phyloP scores from a whole-genome alignment of 2,113 vertebrate species.

The Capra hircus region DNA sequence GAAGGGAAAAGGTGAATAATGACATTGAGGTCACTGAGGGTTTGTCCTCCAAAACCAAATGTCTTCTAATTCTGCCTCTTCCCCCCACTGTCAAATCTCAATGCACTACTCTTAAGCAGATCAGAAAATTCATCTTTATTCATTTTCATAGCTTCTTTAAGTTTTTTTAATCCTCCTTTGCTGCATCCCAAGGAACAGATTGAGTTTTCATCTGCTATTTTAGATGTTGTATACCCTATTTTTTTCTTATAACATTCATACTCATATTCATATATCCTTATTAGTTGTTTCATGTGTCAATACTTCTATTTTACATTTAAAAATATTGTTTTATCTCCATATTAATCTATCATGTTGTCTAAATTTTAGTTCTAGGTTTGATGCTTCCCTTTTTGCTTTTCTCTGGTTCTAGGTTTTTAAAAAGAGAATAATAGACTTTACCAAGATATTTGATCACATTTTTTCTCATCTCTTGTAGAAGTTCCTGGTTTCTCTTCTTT shows the following conservation, averaged over 20 bases:
- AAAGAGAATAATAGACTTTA: background rate
- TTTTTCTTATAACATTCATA: background rate
- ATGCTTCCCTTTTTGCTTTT: background rate
- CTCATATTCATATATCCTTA: background rate
- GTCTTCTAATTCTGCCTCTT: background rate
- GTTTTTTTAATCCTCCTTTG: background rate
- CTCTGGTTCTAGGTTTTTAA: background rate
- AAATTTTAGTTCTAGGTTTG: background rate
- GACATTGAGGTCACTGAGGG: background rate
- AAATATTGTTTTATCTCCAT: background rate
- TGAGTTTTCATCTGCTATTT: background rate
- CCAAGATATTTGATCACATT: background rate
- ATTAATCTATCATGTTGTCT: background rate
- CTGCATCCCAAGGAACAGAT: background rate
- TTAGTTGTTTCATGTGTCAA: background rate
- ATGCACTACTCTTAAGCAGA: background rate
- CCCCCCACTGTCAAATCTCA: background rate
- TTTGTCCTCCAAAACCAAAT: background rate
- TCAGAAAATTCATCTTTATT: background rate
- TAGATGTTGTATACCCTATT: background rate
- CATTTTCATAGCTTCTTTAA: background rate
- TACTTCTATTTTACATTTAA: background rate
- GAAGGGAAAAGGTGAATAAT: background rate
- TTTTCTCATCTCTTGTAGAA: background rate
- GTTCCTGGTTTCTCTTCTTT: slow-evolving; percentile 1